Evolutionary conservation across 37 sponge, comb jelly and placozoan genomes (phyloP), one percentile per base, ranked within the genome.

Genomic region (Corticium candelabrum): DNA sequence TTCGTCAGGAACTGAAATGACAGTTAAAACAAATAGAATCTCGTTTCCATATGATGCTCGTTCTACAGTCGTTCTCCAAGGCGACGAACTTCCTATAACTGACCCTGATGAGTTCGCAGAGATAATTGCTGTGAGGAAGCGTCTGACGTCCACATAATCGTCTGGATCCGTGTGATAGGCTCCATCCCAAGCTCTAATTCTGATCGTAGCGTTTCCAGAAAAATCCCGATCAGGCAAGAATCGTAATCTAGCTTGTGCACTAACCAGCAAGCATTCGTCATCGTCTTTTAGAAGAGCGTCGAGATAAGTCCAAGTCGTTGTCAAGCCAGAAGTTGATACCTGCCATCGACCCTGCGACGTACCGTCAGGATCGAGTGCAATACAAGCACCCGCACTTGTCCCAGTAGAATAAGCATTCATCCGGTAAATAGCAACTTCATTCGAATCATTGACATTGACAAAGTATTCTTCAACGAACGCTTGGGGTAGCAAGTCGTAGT

Each of bases 141-240:
- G 56, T 43, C 56, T 5, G 11, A 43, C 11, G 56, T 5, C 11
- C 56, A 43, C 56, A 43, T 21, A 5, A 11, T 11, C 56, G 11
- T 43, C 56, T 5, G 56, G 11, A 43, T 5, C 56, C 37, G 34
- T 74, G 34, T 3, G 1, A 3, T 77, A 2, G 50, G 38, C 35
- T 3, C 92, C 92, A 81, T 91, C 92, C 92, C 92, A 91, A 7
- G 92, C 79, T 4, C 68, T 72, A 2, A 86, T 3, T 15, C 35
- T 32, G 39, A 91, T 72, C 21, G 81, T 77, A 7, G 38, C 82
- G 4, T 72, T 21, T 5, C 92, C 92, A 80, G 82, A 82, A 78
- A 77, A 91, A 38, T 85, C 76, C 27, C 62, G 40, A 11, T 56
- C 35, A 0, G 92, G 92, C 0, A 88, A 38, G 73, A 85, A 88